Conservation (phyloP, 2,113 vertebrate genomes). For the Alligator mississippiensis region DNA sequence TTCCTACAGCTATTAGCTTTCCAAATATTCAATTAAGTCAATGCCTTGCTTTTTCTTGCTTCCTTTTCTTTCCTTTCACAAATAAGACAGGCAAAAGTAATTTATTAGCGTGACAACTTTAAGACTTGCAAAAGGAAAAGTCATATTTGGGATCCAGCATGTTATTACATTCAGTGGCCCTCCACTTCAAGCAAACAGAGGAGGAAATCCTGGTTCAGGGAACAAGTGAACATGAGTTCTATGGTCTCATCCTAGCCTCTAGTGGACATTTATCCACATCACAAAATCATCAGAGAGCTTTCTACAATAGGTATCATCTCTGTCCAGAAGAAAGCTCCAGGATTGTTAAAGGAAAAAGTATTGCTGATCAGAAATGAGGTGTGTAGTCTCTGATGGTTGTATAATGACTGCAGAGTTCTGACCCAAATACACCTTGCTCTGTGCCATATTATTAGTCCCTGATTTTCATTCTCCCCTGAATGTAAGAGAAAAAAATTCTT, state of each 20-base stretch:
- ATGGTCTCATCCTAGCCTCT: background rate
- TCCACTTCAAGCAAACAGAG: background rate
- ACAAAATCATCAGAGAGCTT: background rate
- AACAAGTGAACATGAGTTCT: background rate
- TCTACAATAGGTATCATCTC: background rate
- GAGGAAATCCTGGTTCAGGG: background rate
- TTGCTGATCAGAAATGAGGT: background rate
- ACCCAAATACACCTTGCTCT: background rate
- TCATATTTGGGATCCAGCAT: background rate
- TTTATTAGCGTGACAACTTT: accelerated
- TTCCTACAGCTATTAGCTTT: background rate
- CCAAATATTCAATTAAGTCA: background rate
- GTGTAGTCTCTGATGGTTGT: background rate
- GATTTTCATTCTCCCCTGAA: background rate
- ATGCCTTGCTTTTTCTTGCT: background rate
- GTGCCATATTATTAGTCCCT: background rate
- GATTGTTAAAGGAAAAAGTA: background rate
- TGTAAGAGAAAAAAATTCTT: background rate
- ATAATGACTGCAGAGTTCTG: background rate
- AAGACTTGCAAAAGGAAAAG: background rate
- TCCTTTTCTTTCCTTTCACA: background rate
- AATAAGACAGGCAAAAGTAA: background rate
- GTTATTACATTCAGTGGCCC: background rate
- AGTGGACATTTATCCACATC: background rate
- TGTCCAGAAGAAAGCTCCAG: background rate